A percentile compares a stretch with the other conserved stretches of the same genome.
phyloP scores from a whole-genome alignment of 2,797 vertebrate genomes.

The Gymnodraco acuticeps region DNA sequence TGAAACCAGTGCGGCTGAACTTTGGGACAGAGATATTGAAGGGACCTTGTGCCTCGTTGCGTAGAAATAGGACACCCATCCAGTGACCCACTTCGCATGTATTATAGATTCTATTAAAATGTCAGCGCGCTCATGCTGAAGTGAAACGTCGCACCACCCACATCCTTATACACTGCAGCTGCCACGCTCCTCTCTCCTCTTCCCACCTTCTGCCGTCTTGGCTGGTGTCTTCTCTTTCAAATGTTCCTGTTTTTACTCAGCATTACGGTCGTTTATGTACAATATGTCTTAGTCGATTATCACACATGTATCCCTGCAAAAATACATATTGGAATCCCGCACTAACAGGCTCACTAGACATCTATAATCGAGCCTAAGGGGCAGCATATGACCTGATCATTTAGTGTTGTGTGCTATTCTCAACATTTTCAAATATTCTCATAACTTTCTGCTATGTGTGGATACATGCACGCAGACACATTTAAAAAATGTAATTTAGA shows the following conservation, averaged over 20 bases:
- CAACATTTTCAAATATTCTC: background rate
- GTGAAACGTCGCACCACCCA: constrained; percentile 68
- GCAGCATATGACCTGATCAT: constrained; percentile 1
- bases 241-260: background rate
- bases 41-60: constrained; percentile 41
- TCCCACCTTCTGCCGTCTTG: constrained; percentile 41
- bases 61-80: constrained; percentile 64
- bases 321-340: background rate
- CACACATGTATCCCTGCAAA: background rate
- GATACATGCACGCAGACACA: no score
- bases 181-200: constrained; percentile 42
- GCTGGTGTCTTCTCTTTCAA: background rate
- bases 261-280: background rate
- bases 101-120: constrained; percentile 81
- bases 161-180: constrained; percentile 57
- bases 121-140: constrained; percentile 66
- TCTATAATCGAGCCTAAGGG: background rate
- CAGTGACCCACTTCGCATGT: constrained; percentile 70
- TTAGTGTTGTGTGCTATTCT: background rate
- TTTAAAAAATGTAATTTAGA: background rate
- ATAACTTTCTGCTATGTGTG: background rate
- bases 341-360: background rate
- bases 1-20: constrained; percentile 19
- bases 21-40: constrained; percentile 34
- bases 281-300: background rate